Evolutionary conservation across 2,888 invertebrate genomes (phyloP), one percentile per base, ranked within the genome.

Genomic region (Synergus japonicus): DNA sequence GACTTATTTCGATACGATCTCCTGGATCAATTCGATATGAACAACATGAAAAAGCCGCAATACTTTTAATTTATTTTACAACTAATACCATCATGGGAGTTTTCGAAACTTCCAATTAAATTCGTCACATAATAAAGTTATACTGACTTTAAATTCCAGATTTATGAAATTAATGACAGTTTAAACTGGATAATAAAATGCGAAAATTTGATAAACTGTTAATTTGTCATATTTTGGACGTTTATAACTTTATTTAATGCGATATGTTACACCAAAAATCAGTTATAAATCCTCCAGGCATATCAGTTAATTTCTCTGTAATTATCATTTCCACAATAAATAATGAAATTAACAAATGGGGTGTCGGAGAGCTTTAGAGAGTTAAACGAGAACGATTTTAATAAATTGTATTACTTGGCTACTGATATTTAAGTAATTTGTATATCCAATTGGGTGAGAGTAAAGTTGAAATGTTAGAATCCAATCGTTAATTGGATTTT

Each of bases 401-500:
- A 66, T 66, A 18, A 44, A 66, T 66, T 44, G 66, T 43, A 66
- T 43, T 44, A 44, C 66, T 44, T 43, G 66, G 65, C 44, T 18
- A 46, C 49, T 69, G n/a, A 29, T 12, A 37, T 41, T 73, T 41
- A 60, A 60, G n/a, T 76, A 66, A 77, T 67, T 29, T 13, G 54
- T 60, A 54, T 9, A 22, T 60, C 63, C 37, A 78, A 76, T 54
- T 58, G 69, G 43, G 46, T 67, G 44, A n/a, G 37, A 67, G 46
- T 13, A 37, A 64, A 60, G n/a, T 49, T 41, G 54, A 46, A 63
- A 80, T 78, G 81, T 66, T 76, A 66, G 78, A 76, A 78, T 81
- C 81, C 58, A 81, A 76, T 46, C 65, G 65, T 22, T 78, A 83
- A 84, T 81, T 84, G 78, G 84, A 82, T 82, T 84, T 78, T 76